Percentiles rank a stretch among this genome's conserved stretches.
Evolutionary conservation across 2,113 vertebrate genomes (phyloP).

Genomic region (Morone chrysops): DNA sequence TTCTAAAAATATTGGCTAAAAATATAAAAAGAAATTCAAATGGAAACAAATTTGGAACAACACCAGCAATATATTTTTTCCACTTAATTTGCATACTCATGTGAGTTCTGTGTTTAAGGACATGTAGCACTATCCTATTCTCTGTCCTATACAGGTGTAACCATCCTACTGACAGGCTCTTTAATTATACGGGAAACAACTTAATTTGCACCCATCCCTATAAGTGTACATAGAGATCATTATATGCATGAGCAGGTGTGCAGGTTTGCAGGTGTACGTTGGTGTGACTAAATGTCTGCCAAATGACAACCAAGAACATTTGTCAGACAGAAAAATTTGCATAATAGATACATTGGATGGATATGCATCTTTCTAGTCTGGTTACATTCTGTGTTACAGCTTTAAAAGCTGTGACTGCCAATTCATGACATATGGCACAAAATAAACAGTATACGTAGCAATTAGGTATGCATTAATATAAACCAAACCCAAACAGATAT

Average conservation of each 20-base stretch:
- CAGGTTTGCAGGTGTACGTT: slow-evolving; percentile 45
- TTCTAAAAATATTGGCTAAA: not conserved
- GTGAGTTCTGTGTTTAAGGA: not conserved
- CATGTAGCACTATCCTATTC: not conserved
- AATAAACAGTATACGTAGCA: slow-evolving; percentile 16
- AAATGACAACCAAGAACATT: slow-evolving; percentile 56
- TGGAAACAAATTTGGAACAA: not conserved
- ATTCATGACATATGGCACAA: slow-evolving; percentile 29
- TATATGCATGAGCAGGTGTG: slow-evolving; percentile 78
- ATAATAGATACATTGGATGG: slow-evolving; percentile 59
- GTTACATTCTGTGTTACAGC: not conserved
- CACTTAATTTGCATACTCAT: not conserved
- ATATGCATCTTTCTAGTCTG: slow-evolving; percentile 47
- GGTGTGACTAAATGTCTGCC: slow-evolving; percentile 66
- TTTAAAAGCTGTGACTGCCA: slow-evolving; percentile 27
- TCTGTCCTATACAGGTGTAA: slow-evolving; percentile 11
- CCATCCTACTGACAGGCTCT: slow-evolving; percentile 30
- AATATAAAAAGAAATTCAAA: not conserved
- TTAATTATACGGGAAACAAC: slow-evolving; percentile 52
- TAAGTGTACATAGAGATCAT: slow-evolving; percentile 42
- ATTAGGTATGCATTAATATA: slow-evolving; percentile 10
- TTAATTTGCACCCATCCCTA: slow-evolving; percentile 35
- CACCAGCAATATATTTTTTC: not conserved
- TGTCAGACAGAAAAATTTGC: slow-evolving; percentile 54
- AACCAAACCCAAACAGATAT: slow-evolving; percentile 22